Evolutionary conservation across 2,888 invertebrate genomes (phyloP), one percentile per base, ranked within the genome.

Genomic region (Meta bourneti): DNA sequence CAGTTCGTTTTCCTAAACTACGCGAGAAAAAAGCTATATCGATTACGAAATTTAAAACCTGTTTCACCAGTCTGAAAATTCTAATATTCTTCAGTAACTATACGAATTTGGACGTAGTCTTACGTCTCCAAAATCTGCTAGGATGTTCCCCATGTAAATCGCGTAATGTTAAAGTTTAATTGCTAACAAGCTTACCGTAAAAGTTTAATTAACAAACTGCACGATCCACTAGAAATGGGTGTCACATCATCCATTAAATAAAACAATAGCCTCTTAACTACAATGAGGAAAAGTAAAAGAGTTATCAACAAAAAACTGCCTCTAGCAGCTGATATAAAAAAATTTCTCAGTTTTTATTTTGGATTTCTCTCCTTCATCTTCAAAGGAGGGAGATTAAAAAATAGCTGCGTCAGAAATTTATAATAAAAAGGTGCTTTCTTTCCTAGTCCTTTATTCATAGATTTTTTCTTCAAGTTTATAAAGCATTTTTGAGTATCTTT

Each of bases 201-300:
- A 84, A 75, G 54, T 84, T 86, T 86, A 86, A 86, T 86, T 86
- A 86, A 72, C 70, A 70, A 86, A 69, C 78, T 51, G 70, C 48
- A 77, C 49, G 52, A 69, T 61, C 61, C 51, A 48, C 69, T 69
- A 16, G 48, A 69, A 70, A 70, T 16, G 20, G 77, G 51, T 74
- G 81, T 54, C 88, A 74, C 72, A 80, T 75, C 81, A 88, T 88
- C 81, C 81, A 81, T 88, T 88, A 88, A 72, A 69, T 48, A 69
- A 88, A 74, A 88, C 88, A 88, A 88, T 88, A 48, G 88, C 34
- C 78, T 77, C 77, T 86, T 78, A 77, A 78, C 69, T 78, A 78
- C 52, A 52, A 48, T 49, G 51, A 61, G 49, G 85, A 61, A 34
- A 70, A 52, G 51, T 70, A 69, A 48, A 78, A 78, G n/a, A 78